phyloP scores from a whole-genome alignment of 1,140 invertebrate genomes.

The Geopemphigus sp. region DNA sequence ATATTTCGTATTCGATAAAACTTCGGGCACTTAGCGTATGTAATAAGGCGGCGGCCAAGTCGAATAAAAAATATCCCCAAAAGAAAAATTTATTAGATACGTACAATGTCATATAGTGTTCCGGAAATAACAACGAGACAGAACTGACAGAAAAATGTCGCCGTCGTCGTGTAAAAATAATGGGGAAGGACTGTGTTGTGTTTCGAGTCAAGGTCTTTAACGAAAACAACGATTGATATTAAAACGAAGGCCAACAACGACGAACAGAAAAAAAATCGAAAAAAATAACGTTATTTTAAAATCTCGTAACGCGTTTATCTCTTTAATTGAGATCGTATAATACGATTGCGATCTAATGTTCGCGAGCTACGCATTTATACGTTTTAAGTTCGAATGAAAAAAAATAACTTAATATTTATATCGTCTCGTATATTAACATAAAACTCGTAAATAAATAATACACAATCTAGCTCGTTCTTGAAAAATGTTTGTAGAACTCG shows the following conservation, averaged over 20 bases:
- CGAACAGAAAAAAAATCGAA: no score
- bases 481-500: background rate
- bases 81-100: no score
- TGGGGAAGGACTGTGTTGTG: background rate
- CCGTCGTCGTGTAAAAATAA: background rate
- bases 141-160: background rate
- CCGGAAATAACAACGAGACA: background rate
- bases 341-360: background rate
- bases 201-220: background rate
- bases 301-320: background rate
- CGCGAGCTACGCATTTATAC: background rate
- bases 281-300: background rate
- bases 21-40: no score
- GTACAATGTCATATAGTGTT: background rate
- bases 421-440: background rate
- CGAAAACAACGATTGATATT: constrained; percentile 7
- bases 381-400: background rate
- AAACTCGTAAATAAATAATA: background rate
- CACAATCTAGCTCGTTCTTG: background rate
- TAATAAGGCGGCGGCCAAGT: no score
- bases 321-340: background rate
- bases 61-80: no score
- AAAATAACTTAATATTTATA: background rate
- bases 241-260: background rate
- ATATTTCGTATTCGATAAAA: no score